Evolutionary conservation across 37 sponge, comb jelly and placozoan genomes (phyloP).

Genomic region (Aplysina aerophoba): DNA sequence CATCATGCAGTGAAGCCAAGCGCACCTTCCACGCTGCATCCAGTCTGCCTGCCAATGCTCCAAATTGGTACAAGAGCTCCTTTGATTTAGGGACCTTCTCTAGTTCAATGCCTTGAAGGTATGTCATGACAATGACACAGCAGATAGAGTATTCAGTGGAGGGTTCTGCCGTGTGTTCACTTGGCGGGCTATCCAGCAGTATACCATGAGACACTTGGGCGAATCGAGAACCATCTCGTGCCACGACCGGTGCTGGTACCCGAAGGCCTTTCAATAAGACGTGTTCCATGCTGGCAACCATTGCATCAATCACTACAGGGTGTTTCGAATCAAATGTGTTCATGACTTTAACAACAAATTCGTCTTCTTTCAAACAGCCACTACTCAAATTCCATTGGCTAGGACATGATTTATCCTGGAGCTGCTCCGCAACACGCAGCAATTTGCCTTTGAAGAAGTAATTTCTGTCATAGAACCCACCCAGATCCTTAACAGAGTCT

Average conservation of each 20-base stretch:
- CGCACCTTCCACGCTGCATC: slow-evolving; percentile 22
- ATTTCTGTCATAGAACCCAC: slow-evolving; percentile 18
- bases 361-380: background rate
- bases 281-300: background rate
- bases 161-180: too few relatives aligned
- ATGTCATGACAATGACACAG: slow-evolving; percentile 7
- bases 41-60: slow-evolving; percentile 19
- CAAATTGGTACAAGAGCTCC: background rate
- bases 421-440: too few relatives aligned
- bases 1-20: background rate
- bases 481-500: background rate
- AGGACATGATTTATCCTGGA: too few relatives aligned
- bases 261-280: background rate
- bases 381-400: background rate
- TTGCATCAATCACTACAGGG: background rate
- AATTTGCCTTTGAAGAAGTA: background rate
- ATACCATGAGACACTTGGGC: too few relatives aligned
- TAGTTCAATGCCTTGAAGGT: background rate
- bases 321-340: background rate
- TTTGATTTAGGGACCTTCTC: background rate
- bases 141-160: background rate
- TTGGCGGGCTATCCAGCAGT: too few relatives aligned
- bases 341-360: slow-evolving; percentile 8
- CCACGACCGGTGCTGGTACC: too few relatives aligned
- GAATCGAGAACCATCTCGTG: too few relatives aligned